Evolutionary conservation across 2,888 invertebrate genomes (phyloP).

Genomic region (Ophion ellenae): DNA sequence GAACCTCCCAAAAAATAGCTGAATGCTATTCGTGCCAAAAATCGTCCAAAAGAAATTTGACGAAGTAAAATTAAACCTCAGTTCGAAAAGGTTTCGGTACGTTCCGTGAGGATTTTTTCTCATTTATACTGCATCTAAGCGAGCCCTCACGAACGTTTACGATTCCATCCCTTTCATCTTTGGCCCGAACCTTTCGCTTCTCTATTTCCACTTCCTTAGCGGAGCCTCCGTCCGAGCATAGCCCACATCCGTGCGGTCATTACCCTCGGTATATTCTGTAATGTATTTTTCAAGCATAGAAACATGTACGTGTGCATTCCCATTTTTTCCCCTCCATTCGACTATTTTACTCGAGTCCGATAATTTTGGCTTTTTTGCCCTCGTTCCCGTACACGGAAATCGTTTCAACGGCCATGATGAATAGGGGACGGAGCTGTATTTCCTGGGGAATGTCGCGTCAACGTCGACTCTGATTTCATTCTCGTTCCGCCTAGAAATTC

Average conservation of each 20-base stretch:
- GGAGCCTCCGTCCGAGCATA: background rate
- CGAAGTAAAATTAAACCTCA: background rate
- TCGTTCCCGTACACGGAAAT: background rate
- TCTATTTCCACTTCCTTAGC: background rate
- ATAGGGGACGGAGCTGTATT: constrained; percentile 19
- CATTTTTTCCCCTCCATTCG: background rate
- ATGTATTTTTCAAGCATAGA: background rate
- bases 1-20: too few relatives aligned
- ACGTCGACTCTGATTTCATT: constrained; percentile 41
- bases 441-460: constrained; percentile 41
- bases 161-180: background rate
- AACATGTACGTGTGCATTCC: background rate
- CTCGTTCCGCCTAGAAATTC: constrained; percentile 37
- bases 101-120: background rate
- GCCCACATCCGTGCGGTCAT: background rate
- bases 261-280: background rate
- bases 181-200: background rate
- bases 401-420: background rate
- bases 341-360: background rate
- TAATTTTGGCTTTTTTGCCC: background rate
- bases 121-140: background rate
- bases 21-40: background rate
- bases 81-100: background rate
- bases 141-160: background rate
- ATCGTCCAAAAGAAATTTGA: background rate